Base-by-base conservation (phyloP, 2,888 invertebrate genomes). In the Tetragnatha montana region DNA sequence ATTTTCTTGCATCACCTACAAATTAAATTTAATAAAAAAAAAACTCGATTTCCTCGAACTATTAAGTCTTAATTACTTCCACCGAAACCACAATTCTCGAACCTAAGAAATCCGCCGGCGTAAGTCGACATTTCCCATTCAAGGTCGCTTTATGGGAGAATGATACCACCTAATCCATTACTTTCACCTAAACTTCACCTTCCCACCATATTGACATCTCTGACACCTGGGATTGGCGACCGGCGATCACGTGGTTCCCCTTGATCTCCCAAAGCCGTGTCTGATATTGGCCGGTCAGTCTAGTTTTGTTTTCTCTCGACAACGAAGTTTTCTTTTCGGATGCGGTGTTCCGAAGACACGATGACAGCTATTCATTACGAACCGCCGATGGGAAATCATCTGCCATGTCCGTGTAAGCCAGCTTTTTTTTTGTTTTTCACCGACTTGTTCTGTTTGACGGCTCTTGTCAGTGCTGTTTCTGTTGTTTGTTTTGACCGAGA, bases 331-430 rank as follows among this genome's bases (percentile, higher is more conserved):
- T 69, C 68, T 75, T 70, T 68, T 60, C n/a, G 22, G 49, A 35
- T 12, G 70, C 51, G 22, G 21, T 79, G 60, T 75, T 81, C 21
- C 50, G 74, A 60, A 51, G 60, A 69, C 19, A 74, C 74, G 81
- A 87, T 87, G 88, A 74, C 84, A 69, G 50, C 80, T n/a, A 68
- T 17, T 22, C 49, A 22, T 50, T 69, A 35, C 17, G 60, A 35
- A 47, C 12, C 71, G 35, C 47, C 74, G 78, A 51, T 35, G 51
- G 14, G 78, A 71, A 82, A 35, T 47, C 70, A 81, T 68, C 75
- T 17, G 68, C 74, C 75, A 87, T 87, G 88, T n/a, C 78, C 88
- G 75, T 88, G 88, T 88, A 82, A 88, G 88, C 50, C 76, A 50
- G 68, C 14, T 50, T 80, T 71, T 50, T 19, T 71, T 68, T 17